Base-by-base conservation (phyloP, 1,140 invertebrate genomes). In the Diabrotica virgifera region DNA sequence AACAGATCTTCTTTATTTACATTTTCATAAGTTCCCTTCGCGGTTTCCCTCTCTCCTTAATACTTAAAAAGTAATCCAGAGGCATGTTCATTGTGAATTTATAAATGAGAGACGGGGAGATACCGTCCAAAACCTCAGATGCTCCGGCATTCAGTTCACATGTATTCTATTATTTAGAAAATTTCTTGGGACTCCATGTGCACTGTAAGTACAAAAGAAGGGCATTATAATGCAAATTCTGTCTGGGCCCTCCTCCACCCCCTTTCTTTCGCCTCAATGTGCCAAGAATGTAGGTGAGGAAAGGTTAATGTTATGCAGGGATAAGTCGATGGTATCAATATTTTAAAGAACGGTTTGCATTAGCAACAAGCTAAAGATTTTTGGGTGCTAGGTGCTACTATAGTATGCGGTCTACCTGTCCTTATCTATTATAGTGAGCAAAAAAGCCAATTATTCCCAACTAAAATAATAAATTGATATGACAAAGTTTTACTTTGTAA, bases 181-280 rank as follows among this genome's bases (percentile, higher is more conserved):
- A 46, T 46, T 46, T 46, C 40, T 46, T 46, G 40, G n/a, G 40
- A 46, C 40, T 46, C n/a, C n/a, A 46, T 46, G 40, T 46, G 40
- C 40, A n/a, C 40, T 46, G n/a, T 10, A 46, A 46, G 40, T 46
- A 46, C 40, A 46, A 46, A 46, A 46, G 40, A 10, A 46, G 40
- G 40, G n/a, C n/a, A 46, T 46, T 46, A 3, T 46, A 8, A 46
- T 46, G 40, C 40, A 46, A 46, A 46, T 46, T 46, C n/a, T n/a
- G 40, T 10, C 40, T 46, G 40, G 40, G 8, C 24, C 24, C 1
- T 24, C 24, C 24, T 24, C 24, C 24, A 24, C 24, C 24, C 40
- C 6, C 5, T 10, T 46, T 46, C 40, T 46, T 46, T 24, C 24
- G 24, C 24, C 24, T 24, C 24, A 24, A 46, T 46, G 40, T 46